These are phyloP conservation scores for Odontophorus gujanensis DNA, from an alignment of 2,113 vertebrate genomes.

Conservation along the genomic window DNA sequence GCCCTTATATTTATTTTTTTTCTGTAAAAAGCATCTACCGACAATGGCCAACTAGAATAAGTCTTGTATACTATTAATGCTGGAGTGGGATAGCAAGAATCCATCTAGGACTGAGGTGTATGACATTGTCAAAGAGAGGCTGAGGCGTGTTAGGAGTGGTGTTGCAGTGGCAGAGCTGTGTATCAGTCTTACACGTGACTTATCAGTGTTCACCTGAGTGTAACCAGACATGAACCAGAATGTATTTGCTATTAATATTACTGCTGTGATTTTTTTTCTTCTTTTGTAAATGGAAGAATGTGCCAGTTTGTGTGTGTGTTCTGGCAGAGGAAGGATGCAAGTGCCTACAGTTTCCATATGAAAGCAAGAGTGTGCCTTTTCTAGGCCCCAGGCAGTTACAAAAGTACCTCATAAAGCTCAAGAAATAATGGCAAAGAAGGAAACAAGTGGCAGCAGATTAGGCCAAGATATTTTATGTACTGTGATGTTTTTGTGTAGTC, in stretches of 20 bases:
- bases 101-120: not conserved
- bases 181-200: slow-evolving; percentile 18
- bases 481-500: slow-evolving; percentile 58
- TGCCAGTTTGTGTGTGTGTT: slow-evolving; percentile 11
- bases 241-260: slow-evolving; percentile 41
- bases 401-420: slow-evolving; percentile 68
- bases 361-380: slow-evolving; percentile 65
- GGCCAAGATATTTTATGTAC: slow-evolving; percentile 63
- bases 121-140: not conserved
- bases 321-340: not conserved
- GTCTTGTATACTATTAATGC: not conserved
- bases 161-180: not conserved
- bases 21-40: not conserved
- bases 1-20: not conserved
- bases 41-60: not conserved
- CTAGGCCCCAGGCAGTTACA: slow-evolving; percentile 55
- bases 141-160: not conserved
- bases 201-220: slow-evolving; percentile 51
- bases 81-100: not conserved
- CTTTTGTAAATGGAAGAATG: slow-evolving; percentile 22
- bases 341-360: slow-evolving; percentile 36
- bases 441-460: slow-evolving; percentile 74
- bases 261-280: not conserved
- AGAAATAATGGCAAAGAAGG: slow-evolving; percentile 63
- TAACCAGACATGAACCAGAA: slow-evolving; percentile 49